Conservation (phyloP, 2,797 vertebrate species). For the Coilia nasus region DNA sequence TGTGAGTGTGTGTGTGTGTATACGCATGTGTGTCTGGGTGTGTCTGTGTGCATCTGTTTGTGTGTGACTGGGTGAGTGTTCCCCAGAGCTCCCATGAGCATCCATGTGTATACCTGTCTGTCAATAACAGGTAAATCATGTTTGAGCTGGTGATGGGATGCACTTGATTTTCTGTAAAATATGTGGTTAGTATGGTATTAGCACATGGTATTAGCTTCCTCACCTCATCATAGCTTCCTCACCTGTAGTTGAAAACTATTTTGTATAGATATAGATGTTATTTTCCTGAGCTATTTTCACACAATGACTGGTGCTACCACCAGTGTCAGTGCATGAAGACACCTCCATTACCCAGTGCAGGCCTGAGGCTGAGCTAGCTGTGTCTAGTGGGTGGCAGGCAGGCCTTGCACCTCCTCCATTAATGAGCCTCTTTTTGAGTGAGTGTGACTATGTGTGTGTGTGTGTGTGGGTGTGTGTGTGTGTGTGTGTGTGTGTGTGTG, state of each 20-base stretch:
- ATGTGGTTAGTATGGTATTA: background rate
- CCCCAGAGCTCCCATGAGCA: background rate
- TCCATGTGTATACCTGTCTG: background rate
- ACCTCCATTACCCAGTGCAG: background rate
- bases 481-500: background rate
- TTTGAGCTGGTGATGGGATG: background rate
- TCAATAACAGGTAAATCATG: background rate
- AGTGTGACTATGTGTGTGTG: slow-evolving; percentile 33
- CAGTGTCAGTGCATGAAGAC: background rate
- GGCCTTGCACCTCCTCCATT: background rate
- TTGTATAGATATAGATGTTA: background rate
- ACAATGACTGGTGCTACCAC: background rate
- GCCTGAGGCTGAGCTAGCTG: background rate
- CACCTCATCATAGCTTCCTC: background rate
- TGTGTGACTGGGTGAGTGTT: background rate
- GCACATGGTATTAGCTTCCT: background rate
- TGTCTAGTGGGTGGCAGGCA: background rate
- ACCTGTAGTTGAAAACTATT: background rate
- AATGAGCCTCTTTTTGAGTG: background rate
- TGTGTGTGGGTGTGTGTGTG: slow-evolving; percentile 54
- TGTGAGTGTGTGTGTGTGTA: background rate
- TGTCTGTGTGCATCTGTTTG: slow-evolving; percentile 5
- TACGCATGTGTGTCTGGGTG: background rate
- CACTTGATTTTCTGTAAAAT: no score
- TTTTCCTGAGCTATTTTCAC: background rate